These are phyloP conservation scores for Globodera ellingtonae DNA, from an alignment of 1,140 invertebrate genomes.

Conservation along the genomic window DNA sequence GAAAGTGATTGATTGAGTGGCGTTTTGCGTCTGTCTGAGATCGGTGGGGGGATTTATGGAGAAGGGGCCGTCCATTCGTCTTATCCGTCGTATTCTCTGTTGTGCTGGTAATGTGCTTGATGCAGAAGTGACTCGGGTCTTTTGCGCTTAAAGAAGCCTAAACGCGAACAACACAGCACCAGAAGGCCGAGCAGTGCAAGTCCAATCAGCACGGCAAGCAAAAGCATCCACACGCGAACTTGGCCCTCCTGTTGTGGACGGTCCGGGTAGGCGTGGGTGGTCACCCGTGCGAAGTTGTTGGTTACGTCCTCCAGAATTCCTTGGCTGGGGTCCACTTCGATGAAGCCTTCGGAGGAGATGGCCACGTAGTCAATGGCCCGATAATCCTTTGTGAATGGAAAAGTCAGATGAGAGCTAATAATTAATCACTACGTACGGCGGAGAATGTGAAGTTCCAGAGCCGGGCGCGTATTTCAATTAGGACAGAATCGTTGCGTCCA, in stretches of 20 bases:
- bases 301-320: conserved; percentile 52
- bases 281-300: conserved; percentile 53
- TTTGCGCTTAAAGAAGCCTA: conserved; percentile 55
- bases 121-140: conserved; percentile 42
- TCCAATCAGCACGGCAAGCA: conserved; percentile 49
- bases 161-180: conserved; percentile 42
- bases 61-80: background rate
- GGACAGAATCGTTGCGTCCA: conserved; percentile 48
- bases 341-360: conserved; percentile 50
- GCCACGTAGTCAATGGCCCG: conserved; percentile 50
- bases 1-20: background rate
- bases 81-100: conserved; percentile 27
- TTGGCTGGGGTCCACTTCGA: conserved; percentile 55
- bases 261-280: conserved; percentile 54
- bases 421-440: conserved; percentile 32
- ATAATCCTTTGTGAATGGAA: conserved; percentile 44
- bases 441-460: conserved; percentile 53
- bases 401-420: background rate
- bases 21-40: background rate
- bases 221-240: conserved; percentile 43
- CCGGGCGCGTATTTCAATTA: conserved; percentile 49
- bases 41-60: background rate
- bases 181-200: conserved; percentile 40
- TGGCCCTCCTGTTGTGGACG: conserved; percentile 47
- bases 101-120: conserved; percentile 40